These are phyloP conservation scores for Enteromius treurensis DNA, from an alignment of 2,797 vertebrate species.

Conservation along the genomic window DNA sequence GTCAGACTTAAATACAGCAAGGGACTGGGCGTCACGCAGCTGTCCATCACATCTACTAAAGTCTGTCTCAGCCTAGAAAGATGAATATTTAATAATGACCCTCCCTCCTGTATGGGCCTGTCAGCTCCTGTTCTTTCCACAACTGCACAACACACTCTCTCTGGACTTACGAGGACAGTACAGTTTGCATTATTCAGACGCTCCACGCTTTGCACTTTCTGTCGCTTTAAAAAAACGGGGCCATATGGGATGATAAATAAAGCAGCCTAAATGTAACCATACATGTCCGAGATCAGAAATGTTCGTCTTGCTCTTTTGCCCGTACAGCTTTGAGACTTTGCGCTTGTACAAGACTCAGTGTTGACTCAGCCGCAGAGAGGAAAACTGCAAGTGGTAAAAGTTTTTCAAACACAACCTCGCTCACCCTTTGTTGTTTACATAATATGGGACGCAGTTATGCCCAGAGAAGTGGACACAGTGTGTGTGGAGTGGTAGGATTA, in stretches of 20 bases:
- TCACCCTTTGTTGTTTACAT: conserved; percentile 55
- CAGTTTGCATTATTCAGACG: conserved; percentile 80
- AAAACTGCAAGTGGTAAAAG: conserved; percentile 40
- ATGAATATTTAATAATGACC: conserved; percentile 81
- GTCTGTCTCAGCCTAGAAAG: conserved; percentile 71
- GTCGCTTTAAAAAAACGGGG: conserved; percentile 64
- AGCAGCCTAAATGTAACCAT: conserved; percentile 29
- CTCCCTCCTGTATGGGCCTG: conserved; percentile 70
- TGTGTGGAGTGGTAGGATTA: conserved; percentile 59
- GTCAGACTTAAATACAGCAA: conserved; percentile 65
- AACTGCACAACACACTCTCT: conserved; percentile 73
- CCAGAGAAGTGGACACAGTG: conserved; percentile 51
- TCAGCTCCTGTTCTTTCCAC: conserved; percentile 77
- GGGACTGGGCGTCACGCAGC: conserved; percentile 63
- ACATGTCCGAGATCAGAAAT: conserved; percentile 17
- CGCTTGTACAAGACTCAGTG: conserved; percentile 6
- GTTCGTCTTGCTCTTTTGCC: background rate
- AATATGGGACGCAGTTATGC: conserved; percentile 43
- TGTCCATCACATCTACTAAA: conserved; percentile 74
- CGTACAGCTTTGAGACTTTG: background rate
- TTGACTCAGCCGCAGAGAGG: conserved; percentile 32
- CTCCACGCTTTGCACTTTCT: conserved; percentile 70
- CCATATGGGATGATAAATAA: conserved; percentile 68
- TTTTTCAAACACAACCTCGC: conserved; percentile 45
- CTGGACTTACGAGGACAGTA: conserved; percentile 73